A percentile compares a stretch with the other conserved stretches of the same genome.
phyloP scores from a whole-genome alignment of 1,140 invertebrate genomes.

The Druon quercuslanigerum region DNA sequence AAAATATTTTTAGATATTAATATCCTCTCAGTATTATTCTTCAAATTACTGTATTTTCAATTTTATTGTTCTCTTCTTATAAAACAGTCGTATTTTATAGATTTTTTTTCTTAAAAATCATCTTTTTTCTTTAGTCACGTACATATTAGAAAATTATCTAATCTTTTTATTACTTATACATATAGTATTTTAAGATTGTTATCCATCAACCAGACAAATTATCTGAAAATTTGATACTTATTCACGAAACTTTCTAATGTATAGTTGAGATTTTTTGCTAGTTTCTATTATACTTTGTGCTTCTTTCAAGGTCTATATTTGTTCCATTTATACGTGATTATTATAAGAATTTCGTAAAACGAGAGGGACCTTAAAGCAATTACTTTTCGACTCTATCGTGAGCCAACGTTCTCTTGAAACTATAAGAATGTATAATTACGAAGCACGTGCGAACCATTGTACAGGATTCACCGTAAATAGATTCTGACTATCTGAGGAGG shows the following conservation, averaged over 20 bases:
- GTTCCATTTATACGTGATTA: slow-evolving; percentile 13
- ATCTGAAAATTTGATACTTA: not conserved
- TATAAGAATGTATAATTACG: slow-evolving; percentile 24
- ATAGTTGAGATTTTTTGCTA: not conserved
- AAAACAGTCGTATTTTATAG: not conserved
- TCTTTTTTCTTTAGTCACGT: too few relatives aligned
- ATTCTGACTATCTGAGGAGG: not conserved
- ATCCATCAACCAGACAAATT: too few relatives aligned
- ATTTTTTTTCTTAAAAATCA: not conserved
- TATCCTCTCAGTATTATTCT: not conserved
- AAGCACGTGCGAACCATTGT: slow-evolving; percentile 19
- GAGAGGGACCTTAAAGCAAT: not conserved
- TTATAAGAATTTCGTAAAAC: slow-evolving; percentile 9
- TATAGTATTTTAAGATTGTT: too few relatives aligned
- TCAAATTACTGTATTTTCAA: slow-evolving; percentile 10
- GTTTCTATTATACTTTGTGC: slow-evolving; percentile 19
- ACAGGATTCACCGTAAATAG: not conserved
- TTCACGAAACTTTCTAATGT: not conserved
- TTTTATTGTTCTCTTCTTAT: slow-evolving; percentile 3
- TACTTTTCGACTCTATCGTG: slow-evolving; percentile 20
- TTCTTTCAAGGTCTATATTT: not conserved
- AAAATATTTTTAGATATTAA: slow-evolving; percentile 4
- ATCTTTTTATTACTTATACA: too few relatives aligned
- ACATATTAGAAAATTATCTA: too few relatives aligned
- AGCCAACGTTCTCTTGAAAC: slow-evolving; percentile 15